Evolutionary conservation across 2,797 vertebrate species (phyloP).

Genomic region (Megaceryle alcyon): DNA sequence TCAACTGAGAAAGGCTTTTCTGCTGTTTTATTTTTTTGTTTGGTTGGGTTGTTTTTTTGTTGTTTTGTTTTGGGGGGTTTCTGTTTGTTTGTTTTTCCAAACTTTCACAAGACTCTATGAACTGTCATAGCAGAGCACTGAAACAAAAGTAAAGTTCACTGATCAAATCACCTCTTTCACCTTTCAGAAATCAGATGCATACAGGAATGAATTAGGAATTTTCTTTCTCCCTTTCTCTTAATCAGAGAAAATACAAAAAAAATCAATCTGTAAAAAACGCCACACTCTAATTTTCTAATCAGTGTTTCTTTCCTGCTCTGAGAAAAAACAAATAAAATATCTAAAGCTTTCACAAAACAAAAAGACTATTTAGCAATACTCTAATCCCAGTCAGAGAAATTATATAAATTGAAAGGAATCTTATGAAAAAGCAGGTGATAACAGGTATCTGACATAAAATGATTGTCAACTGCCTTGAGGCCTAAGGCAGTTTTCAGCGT

Average conservation of each 20-base stretch:
- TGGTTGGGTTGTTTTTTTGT: too few species aligned
- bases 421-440: background rate
- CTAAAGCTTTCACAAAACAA: background rate
- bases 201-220: background rate
- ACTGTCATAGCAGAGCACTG: background rate
- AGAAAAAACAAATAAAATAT: background rate
- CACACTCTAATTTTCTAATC: background rate
- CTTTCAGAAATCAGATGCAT: background rate
- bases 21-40: background rate
- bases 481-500: background rate
- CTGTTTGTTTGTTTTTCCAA: rapidly evolving
- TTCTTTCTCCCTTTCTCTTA: background rate
- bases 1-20: background rate
- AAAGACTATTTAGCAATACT: background rate
- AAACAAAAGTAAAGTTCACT: background rate
- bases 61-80: background rate
- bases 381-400: background rate
- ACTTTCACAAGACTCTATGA: background rate
- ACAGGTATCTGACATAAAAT: background rate
- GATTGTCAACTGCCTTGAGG: background rate
- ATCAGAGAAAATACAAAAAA: background rate
- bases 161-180: background rate
- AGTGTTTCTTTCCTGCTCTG: background rate
- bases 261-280: background rate
- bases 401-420: background rate